phyloP scores from a whole-genome alignment of 2,113 vertebrate genomes.

The Trogon melanurus region DNA sequence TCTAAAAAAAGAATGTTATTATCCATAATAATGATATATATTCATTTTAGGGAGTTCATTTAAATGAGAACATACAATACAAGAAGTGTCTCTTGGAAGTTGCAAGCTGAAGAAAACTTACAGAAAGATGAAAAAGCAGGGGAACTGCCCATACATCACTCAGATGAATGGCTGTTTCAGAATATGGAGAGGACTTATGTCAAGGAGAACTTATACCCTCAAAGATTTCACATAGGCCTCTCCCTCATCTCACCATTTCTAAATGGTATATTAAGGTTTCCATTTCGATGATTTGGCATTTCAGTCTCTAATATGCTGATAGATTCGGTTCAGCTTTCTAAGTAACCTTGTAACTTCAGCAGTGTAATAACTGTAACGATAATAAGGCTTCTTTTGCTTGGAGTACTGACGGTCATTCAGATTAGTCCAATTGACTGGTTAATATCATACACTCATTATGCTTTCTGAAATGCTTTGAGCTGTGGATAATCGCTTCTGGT shows the following conservation, averaged over 20 bases:
- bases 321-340: constrained; percentile 23
- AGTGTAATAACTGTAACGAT: not conserved
- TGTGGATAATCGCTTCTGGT: not conserved
- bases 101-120: not conserved
- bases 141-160: not conserved
- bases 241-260: not conserved
- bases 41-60: not conserved
- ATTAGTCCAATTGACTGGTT: constrained; percentile 38
- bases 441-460: constrained; percentile 31
- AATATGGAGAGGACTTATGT: not conserved
- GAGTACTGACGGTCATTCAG: not conserved
- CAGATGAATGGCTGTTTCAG: not conserved
- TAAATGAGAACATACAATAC: not conserved
- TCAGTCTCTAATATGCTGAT: constrained; percentile 10
- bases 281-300: constrained; percentile 10
- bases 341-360: constrained; percentile 44
- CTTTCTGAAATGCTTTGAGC: constrained; percentile 12
- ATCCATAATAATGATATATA: not conserved
- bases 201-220: not conserved
- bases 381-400: constrained; percentile 9
- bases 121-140: not conserved
- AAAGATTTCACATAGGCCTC: not conserved
- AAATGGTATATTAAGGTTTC: not conserved
- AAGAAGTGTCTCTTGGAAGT: not conserved
- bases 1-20: rapidly evolving